Evolutionary conservation across 2,888 invertebrate genomes (phyloP).

Genomic region (Volucella inflata): DNA sequence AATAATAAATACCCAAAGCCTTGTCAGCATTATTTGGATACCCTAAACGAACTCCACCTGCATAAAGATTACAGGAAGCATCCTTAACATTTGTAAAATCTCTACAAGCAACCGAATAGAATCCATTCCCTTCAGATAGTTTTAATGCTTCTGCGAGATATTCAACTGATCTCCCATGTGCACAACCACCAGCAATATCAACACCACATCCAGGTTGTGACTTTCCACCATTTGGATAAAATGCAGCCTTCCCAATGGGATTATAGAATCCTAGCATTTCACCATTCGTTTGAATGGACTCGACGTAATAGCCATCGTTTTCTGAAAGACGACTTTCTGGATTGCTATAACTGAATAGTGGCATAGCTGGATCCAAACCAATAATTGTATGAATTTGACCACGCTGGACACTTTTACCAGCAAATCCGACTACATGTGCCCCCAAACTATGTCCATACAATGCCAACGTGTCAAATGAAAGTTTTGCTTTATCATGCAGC

Average conservation of each 20-base stretch:
- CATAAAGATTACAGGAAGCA: slow-evolving; percentile 1
- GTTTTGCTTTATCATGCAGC: slow-evolving; percentile 84
- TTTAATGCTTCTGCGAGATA: slow-evolving; percentile 82
- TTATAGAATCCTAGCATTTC: slow-evolving; percentile 71
- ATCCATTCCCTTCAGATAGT: neutral
- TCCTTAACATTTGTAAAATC: slow-evolving; percentile 38
- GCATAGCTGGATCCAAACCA: slow-evolving; percentile 78
- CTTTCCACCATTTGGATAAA: slow-evolving; percentile 84
- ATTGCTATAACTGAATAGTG: slow-evolving; percentile 63
- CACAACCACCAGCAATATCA: slow-evolving; percentile 79
- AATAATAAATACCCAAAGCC: slow-evolving; percentile 35
- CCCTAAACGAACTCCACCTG: slow-evolving; percentile 19
- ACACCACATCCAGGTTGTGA: slow-evolving; percentile 84
- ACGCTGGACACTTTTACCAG: slow-evolving; percentile 84
- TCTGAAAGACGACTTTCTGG: slow-evolving; percentile 58
- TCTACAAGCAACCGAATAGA: slow-evolving; percentile 18
- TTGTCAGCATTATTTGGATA: slow-evolving; percentile 24
- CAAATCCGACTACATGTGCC: slow-evolving; percentile 85
- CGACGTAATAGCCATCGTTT: slow-evolving; percentile 76
- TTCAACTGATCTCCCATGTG: slow-evolving; percentile 81
- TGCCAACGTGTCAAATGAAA: slow-evolving; percentile 84
- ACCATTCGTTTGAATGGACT: slow-evolving; percentile 76
- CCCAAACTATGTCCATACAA: slow-evolving; percentile 85
- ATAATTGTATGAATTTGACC: slow-evolving; percentile 85
- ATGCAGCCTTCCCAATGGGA: slow-evolving; percentile 81